Base-by-base conservation (phyloP, 2,113 vertebrate genomes). In the Brachyistius frenatus region DNA sequence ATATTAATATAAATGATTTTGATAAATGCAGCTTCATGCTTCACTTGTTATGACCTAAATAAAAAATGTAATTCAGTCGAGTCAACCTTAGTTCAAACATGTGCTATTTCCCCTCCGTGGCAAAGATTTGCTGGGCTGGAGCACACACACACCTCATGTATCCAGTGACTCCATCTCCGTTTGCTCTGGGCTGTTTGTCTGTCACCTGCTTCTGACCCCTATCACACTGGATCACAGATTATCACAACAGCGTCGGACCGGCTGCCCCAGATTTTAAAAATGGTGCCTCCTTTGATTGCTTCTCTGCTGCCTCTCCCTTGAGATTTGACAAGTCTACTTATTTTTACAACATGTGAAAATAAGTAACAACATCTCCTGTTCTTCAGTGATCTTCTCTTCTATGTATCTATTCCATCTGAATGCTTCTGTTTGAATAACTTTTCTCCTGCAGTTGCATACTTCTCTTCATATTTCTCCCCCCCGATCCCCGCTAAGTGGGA, bases 151-250 rank as follows among this genome's bases (percentile, higher is more conserved):
- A 58, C 32, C 56, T 57, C 76, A 71, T 73, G 56, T 13, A 36
- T 68, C 75, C 68, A 56, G 0, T 1, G 55, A 86, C 71, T 76
- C 63, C 5, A 66, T 85, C 66, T 81, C 31, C 35, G 3, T 80
- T 85, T 83, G 63, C 82, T 65, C 50, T 13, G 33, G 80, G 80
- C 84, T 67, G 77, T 88, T 83, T 80, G 63, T 73, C 44, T 61
- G 60, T 78, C 76, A 85, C 90, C 85, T 81, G 81, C 57, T 15
- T 84, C 67, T 88, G 84, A 89, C 80, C 81, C 65, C 71, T 31
- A 78, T 80, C 70, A 77, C 31, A 65, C 57, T 6, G 30, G n/a
- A 86, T 82, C 76, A 72, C 41, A 79, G 71, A 76, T 76, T 69
- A 83, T 80, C 64, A 71, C 66, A 80, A 80, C 55, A 57, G 78